Base-by-base conservation (phyloP, 2,888 invertebrate genomes). In the Acanthosoma haemorrhoidale region DNA sequence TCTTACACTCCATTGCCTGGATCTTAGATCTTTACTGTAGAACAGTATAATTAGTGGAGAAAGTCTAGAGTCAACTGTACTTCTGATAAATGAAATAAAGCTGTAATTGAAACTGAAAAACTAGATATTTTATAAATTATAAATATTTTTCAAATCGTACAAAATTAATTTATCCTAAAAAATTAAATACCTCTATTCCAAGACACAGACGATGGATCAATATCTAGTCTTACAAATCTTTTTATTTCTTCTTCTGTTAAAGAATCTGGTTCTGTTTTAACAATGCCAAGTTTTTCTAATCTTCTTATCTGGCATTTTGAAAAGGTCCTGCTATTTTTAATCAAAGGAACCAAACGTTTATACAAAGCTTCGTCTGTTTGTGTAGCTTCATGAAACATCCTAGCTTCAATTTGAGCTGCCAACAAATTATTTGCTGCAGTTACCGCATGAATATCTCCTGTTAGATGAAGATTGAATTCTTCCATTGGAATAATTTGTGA, bases 401-500 rank as follows among this genome's bases (percentile, higher is more conserved):
- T 83, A 0, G 97, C 92, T 79, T 99, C 99, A 78, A 99, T 86
- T 79, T 97, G 97, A 0, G 99, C 98, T 0, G 98, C 95, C n/a
- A 98, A 83, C 11, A 99, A 84, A 81, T 99, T 99, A 81, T 98
- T 96, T 5, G 98, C 97, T 0, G 96, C 96, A 0, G 94, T 90
- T n/a, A 99, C 92, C 0, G 99, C 99, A 81, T 99, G 99, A 77
- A 98, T 97, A 79, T 99, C 99, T 1, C 97, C 95, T 0, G 98
- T 99, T 75, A 99, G 83, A 80, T 99, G 98, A 0, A 99, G 85
- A 82, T 99, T 99, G 81, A 99, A 98, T 77, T 99, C 98, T 81
- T 99, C 98, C 99, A 99, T 99, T 0, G 99, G 99, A 75, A 99
- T 97, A 0, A 94, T 92, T 84, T 92, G 92, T 0, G 98, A 91